Evolutionary conservation across 2,113 vertebrate genomes (phyloP).

Genomic region (Gallinago jamesoni): DNA sequence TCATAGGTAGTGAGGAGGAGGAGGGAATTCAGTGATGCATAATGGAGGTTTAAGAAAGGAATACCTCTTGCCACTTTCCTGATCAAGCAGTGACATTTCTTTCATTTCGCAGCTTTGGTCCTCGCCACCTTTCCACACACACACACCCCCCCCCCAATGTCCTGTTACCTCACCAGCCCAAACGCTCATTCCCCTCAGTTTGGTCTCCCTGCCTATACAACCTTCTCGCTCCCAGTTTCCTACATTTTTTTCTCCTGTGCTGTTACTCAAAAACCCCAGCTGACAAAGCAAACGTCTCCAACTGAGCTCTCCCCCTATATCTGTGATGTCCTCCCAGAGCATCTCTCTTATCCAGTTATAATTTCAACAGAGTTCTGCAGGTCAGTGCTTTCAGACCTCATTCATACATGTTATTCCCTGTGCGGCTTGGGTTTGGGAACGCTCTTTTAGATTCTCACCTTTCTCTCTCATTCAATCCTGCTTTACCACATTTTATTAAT

Average conservation of each 20-base stretch:
- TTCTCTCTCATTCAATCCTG: neutral
- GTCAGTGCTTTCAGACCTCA: neutral
- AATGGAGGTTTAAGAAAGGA: neutral
- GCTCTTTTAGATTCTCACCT: neutral
- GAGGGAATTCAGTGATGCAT: neutral
- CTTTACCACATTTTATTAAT: neutral
- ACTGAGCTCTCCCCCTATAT: neutral
- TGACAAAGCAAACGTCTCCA: neutral
- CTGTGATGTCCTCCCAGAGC: neutral
- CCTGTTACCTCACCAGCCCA: neutral
- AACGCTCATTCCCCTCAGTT: neutral
- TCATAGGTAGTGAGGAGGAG: neutral
- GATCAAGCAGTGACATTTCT: neutral
- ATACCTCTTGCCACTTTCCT: neutral
- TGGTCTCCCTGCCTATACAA: neutral
- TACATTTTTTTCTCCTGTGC: neutral
- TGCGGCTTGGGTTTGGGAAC: neutral
- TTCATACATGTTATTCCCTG: neutral
- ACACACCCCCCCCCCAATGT: accelerated
- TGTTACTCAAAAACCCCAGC: neutral
- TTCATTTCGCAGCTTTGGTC: neutral
- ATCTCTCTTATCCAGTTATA: neutral
- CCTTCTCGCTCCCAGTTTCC: neutral
- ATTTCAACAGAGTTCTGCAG: neutral
- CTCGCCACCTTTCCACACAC: neutral